Evolutionary conservation across 1,140 invertebrate genomes (phyloP).

Genomic region (Sitobion miscanthi): DNA sequence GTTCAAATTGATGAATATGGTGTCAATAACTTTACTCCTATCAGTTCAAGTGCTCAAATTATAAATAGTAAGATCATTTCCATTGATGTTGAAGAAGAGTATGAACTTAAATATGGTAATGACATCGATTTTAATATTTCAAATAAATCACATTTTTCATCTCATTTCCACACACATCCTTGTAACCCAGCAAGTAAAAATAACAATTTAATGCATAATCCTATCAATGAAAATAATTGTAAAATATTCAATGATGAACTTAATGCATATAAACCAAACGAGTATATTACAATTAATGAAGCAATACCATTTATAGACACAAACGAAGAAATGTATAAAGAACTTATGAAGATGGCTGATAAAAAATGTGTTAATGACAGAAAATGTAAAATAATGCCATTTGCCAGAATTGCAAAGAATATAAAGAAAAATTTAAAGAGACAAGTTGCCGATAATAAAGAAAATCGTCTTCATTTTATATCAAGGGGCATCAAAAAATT

Average conservation of each 20-base stretch:
- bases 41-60: constrained; percentile 37
- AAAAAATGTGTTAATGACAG: background rate
- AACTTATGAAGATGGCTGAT: background rate
- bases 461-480: constrained; percentile 15
- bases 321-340: background rate
- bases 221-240: constrained; percentile 8
- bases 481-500: constrained; percentile 19
- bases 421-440: constrained; percentile 18
- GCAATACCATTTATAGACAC: background rate
- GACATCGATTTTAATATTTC: background rate
- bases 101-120: background rate
- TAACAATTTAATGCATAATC: background rate
- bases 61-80: constrained; percentile 20
- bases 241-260: background rate
- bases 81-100: background rate
- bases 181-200: background rate
- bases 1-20: background rate
- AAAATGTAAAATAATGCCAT: background rate
- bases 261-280: background rate
- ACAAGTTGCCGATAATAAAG: constrained; percentile 34
- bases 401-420: background rate
- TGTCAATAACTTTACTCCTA: constrained; percentile 28
- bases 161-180: background rate
- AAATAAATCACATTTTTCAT: background rate
- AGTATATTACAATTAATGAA: constrained; percentile 9